Conservation (phyloP, 1,140 invertebrate genomes). For the Rhyacophila brunnea region DNA sequence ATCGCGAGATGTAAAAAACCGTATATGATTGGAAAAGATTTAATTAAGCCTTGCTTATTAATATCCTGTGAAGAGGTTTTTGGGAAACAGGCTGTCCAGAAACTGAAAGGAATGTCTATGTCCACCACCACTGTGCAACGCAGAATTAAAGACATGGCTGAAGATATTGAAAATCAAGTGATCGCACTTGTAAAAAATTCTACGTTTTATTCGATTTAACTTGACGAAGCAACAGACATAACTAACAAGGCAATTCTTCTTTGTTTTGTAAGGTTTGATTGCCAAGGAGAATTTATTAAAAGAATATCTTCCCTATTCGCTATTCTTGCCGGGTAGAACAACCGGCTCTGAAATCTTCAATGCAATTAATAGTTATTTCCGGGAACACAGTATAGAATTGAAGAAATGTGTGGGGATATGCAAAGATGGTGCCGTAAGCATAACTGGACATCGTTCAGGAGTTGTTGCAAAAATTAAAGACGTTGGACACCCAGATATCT, state of each 20-base stretch:
- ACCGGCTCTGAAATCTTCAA: background rate
- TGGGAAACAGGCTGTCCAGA: too few species aligned
- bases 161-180: background rate
- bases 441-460: conserved; percentile 9
- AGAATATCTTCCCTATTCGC: background rate
- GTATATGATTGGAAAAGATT: too few species aligned
- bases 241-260: background rate
- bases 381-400: too few species aligned
- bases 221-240: background rate
- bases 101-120: too few species aligned
- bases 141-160: too few species aligned
- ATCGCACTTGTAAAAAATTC: background rate
- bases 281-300: background rate
- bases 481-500: conserved; percentile 7
- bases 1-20: too few species aligned
- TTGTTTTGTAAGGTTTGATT: background rate
- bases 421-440: conserved; percentile 1
- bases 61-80: too few species aligned
- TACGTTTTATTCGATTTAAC: background rate
- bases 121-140: too few species aligned
- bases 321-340: background rate
- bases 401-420: background rate
- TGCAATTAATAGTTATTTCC: too few species aligned
- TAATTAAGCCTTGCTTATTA: too few species aligned
- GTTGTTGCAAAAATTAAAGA: conserved; percentile 7